Base-by-base conservation (phyloP, 2,797 vertebrate genomes). In the Sebastes alutus region DNA sequence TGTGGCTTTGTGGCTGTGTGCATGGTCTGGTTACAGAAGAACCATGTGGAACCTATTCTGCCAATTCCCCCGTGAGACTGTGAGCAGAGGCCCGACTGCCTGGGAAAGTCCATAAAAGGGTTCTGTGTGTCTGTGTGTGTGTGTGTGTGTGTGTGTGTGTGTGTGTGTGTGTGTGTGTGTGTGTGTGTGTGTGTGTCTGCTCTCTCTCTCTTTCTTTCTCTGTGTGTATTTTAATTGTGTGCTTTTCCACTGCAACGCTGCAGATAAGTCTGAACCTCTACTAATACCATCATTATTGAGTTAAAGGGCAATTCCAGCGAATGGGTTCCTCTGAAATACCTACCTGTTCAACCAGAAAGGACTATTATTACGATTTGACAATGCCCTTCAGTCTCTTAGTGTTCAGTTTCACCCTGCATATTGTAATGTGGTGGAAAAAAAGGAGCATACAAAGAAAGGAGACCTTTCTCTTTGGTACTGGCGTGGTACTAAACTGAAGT, bases 101-200 rank as follows among this genome's bases (percentile, higher is more conserved):
- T 97, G 95, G 94, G 95, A 97, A 97, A 96, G 92, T 93, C 92
- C 86, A 94, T 95, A 95, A 96, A 95, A 95, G 90, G 88, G 93
- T 89, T 92, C 93, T 94, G 73, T 94, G 20, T 22, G 18, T 92
- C 92, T 94, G 73, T 94, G 90, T 92, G 90, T 92, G 71, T 84
- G 23, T 88, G 63, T 69, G 62, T 80, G 46, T 71, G 25, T 66
- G 52, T 75, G 58, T 76, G 66, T 71, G 56, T 33, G 60, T 33
- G 18, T 20, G 27, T 29, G 29, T 29, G 29, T 29, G 29, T 29
- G 30, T 32, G 30, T 32, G 30, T 32, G 7, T 32, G 30, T 32
- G 9, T 32, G 32, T 33, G 16, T 73, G 42, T 35, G 22, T 61
- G 29, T 54, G 12, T 62, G 13, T n/a, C 12, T 5, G 7, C 6